Conservation (phyloP, 2,113 vertebrate species). For the Nesoenas mayeri region DNA sequence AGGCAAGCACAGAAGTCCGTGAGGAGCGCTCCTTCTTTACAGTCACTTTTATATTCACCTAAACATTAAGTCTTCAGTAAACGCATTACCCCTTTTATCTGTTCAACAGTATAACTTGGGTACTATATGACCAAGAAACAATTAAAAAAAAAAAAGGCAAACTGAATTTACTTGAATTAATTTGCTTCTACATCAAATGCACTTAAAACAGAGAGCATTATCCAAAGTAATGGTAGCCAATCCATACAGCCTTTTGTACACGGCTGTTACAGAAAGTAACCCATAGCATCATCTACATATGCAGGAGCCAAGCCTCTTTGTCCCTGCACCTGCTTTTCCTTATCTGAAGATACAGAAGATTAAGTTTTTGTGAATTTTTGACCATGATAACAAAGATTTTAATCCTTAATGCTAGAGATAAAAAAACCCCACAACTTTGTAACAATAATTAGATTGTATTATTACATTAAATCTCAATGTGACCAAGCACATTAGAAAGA, state of each 20-base stretch:
- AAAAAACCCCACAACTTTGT: neutral
- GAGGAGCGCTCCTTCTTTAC: neutral
- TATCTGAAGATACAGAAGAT: rapidly evolving
- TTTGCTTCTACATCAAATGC: neutral
- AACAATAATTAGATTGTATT: neutral
- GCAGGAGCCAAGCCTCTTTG: neutral
- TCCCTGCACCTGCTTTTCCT: neutral
- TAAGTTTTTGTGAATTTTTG: neutral
- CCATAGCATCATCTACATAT: rapidly evolving
- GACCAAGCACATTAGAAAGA: neutral
- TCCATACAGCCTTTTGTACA: neutral
- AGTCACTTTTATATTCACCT: neutral
- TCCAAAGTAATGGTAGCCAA: neutral
- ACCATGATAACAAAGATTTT: neutral
- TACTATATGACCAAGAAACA: neutral
- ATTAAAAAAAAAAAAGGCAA: neutral
- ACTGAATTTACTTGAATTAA: neutral
- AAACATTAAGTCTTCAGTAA: neutral
- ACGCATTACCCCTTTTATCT: neutral
- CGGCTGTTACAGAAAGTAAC: neutral
- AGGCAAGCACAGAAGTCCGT: neutral
- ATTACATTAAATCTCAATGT: neutral
- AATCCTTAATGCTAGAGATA: neutral
- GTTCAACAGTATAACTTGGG: neutral
- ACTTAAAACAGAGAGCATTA: neutral